These are phyloP conservation scores for Cyclargus thomasi DNA, from an alignment of 1,140 invertebrate genomes.

Conservation along the genomic window DNA sequence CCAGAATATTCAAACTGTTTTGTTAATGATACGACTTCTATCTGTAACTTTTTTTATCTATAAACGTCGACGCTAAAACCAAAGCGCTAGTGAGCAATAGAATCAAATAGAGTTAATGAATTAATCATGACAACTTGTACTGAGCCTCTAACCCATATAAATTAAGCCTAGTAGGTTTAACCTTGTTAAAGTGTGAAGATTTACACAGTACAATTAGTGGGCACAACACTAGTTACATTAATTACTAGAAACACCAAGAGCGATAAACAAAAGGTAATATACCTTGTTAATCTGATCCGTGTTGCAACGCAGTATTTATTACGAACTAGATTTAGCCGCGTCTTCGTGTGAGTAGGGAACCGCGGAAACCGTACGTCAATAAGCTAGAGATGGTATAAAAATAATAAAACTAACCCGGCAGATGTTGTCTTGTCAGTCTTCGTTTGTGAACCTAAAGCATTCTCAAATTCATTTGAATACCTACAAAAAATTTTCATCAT, in stretches of 20 bases:
- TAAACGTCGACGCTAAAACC: no score
- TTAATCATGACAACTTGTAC: not conserved
- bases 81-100: not conserved
- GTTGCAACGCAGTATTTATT: slow-evolving; percentile 67
- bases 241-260: slow-evolving; percentile 42
- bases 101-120: not conserved
- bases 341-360: no score
- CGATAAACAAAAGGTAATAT: slow-evolving; percentile 59
- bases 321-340: slow-evolving; percentile 29
- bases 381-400: no score
- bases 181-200: slow-evolving; percentile 1
- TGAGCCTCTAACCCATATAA: slow-evolving; percentile 2
- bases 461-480: no score
- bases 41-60: no score
- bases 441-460: no score
- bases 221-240: slow-evolving; percentile 42
- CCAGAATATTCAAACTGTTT: no score
- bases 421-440: no score
- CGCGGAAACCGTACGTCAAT: no score
- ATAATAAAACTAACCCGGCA: no score
- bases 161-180: slow-evolving; percentile 3
- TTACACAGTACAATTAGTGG: slow-evolving; percentile 32
- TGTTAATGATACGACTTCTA: no score
- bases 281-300: slow-evolving; percentile 64
- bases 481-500: no score